Base-by-base conservation (phyloP, 2,888 invertebrate species). In the Mamestra brassicae region DNA sequence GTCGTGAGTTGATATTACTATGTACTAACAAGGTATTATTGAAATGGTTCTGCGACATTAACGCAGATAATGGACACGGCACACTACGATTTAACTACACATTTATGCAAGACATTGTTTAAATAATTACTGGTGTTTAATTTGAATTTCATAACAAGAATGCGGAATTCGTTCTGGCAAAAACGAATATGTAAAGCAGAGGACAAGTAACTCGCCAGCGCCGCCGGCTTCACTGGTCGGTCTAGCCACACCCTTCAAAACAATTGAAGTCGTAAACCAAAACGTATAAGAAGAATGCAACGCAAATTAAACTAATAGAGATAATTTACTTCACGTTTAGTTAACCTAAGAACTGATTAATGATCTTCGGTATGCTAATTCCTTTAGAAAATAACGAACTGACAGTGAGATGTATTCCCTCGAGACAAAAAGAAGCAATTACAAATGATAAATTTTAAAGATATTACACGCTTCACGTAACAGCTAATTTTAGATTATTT, bases 1-100 rank as follows among this genome's bases (percentile, higher is more conserved):
- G 68, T 70, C 61, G 66, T 71, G 54, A 87, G 85, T 87, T 86
- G 76, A 86, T 85, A 87, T 71, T 80, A 82, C 83, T 26, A 26
- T 26, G 26, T 26, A 26, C 26, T 88, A 87, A 89, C 86, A 82
- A 88, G 86, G 76, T 81, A 84, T 83, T 87, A 89, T 87, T 88
- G 78, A 81, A 79, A 81, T 76, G 76, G 88, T 85, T 85, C 85
- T 84, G 78, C 82, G 76, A 66, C 74, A 80, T 84, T 85, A 85
- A 71, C 68, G 65, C 58, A 83, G 64, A 81, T 80, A 80, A 76
- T 84, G 57, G 42, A 63, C 62, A 65, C 62, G n/a, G 26, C 45
- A 63, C 54, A 50, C 55, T 69, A 63, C 45, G 69, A 71, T 71
- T 80, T 69, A 72, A 73, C 61, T 50, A 73, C 58, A 75, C 68